Conservation (phyloP, 2,113 vertebrate genomes). For the Pseudorasbora parva region DNA sequence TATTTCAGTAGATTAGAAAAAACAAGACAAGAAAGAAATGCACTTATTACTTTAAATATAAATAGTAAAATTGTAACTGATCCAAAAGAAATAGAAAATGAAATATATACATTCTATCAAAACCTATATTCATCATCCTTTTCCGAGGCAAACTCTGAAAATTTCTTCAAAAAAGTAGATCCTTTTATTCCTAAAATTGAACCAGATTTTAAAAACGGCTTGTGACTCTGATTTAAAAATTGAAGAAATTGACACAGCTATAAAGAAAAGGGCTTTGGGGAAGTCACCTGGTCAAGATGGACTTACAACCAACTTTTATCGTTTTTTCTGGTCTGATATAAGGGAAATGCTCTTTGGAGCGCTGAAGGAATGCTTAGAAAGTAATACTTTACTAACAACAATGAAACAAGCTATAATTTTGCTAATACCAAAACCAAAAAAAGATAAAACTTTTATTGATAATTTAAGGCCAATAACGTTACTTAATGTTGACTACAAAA, state of each 20-base stretch:
- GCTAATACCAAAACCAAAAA: neutral
- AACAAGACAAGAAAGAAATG: neutral
- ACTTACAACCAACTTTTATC: no score
- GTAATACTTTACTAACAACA: neutral
- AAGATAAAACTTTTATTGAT: no score
- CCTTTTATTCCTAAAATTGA: no score
- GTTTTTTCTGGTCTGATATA: no score
- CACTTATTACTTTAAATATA: neutral
- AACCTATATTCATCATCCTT: no score
- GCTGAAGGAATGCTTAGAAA: neutral
- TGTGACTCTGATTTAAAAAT: neutral
- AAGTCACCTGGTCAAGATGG: neutral
- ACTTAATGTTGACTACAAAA: no score
- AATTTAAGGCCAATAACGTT: no score
- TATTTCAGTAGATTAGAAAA: constrained; percentile 3
- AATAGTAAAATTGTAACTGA: constrained; percentile 5
- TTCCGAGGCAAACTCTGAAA: no score
- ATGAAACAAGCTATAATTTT: neutral
- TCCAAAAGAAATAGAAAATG: neutral
- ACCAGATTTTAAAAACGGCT: neutral
- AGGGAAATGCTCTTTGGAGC: neutral
- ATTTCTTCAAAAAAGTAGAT: no score
- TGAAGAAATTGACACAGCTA: neutral
- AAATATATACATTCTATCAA: no score
- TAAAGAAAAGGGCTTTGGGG: neutral